Evolutionary conservation across 2,888 invertebrate genomes (phyloP), one percentile per base, ranked within the genome.

Genomic region (Silvanus unidentatus): DNA sequence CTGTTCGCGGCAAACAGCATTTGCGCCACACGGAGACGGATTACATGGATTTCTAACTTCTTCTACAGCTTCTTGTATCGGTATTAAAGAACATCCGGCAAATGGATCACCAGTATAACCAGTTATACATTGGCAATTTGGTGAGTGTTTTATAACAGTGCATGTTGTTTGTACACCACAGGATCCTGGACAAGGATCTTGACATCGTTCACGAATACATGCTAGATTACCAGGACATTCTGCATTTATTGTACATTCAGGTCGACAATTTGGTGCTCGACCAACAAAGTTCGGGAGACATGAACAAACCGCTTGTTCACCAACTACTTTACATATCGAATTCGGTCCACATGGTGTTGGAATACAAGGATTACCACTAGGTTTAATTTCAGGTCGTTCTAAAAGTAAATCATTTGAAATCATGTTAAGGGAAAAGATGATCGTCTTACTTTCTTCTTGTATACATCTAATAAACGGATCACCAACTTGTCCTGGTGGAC

Each of bases 91-190:
- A 62, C 87, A 91, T 60, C 86, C 87, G 57, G 80, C 80, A 72
- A 90, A 90, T 51, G 92, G 91, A 78, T 92, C 86, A 35, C 92
- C 92, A 5, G 83, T 83, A 68, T 83, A 89, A 55, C 87, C 87
- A 45, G 81, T 77, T 58, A 82, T 75, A 66, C 93, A 93, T 54
- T 82, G 84, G 66, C 93, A 93, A 52, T 86, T 76, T 10, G 92
- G 89, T 65, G 84, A 84, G 70, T 93, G 92, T 66, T 87, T 86
- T 55, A 87, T 80, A 51, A 90, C 90, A 58, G 78, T 77, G 68
- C 92, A 93, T 58, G 79, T 79, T 4, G 91, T 82, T 60, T 84
- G 82, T 37, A 78, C 73, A 14, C 92, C 91, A 66, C 92, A 92
- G 40, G 89, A 86, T 27, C 90, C 90, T 46, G 82, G 83, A 63